Conservation (phyloP, 2,113 vertebrate species). For the Gorsachius goisagi region DNA sequence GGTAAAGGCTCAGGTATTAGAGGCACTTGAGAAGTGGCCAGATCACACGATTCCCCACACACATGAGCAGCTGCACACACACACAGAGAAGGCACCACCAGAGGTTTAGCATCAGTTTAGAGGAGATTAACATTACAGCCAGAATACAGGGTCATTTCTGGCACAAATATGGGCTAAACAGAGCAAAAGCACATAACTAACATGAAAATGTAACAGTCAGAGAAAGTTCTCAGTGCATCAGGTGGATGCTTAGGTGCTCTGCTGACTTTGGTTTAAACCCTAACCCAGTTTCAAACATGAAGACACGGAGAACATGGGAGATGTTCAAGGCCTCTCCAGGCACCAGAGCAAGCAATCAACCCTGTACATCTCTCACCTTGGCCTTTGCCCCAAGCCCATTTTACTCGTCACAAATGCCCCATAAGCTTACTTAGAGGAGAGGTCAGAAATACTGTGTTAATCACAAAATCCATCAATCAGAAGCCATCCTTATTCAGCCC, state of each 20-base stretch:
- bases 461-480: neutral
- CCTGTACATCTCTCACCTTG: neutral
- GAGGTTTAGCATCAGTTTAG: neutral
- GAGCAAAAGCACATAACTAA: neutral
- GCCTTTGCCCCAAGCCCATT: neutral
- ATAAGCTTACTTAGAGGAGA: neutral
- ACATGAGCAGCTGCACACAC: fast-evolving
- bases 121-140: neutral
- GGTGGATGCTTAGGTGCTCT: neutral
- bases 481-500: neutral
- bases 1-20: neutral
- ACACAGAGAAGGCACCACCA: neutral
- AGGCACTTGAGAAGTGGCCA: neutral
- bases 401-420: neutral
- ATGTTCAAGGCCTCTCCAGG: neutral
- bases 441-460: neutral
- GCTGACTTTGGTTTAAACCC: neutral
- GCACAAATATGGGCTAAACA: neutral
- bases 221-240: neutral
- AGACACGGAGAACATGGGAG: neutral
- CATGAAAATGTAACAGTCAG: neutral
- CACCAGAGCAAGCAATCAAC: neutral
- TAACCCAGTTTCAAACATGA: neutral
- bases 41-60: neutral
- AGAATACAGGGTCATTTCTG: neutral